Evolutionary conservation across 2,113 vertebrate species (phyloP).

Genomic region (Burhinus oedicnemus): DNA sequence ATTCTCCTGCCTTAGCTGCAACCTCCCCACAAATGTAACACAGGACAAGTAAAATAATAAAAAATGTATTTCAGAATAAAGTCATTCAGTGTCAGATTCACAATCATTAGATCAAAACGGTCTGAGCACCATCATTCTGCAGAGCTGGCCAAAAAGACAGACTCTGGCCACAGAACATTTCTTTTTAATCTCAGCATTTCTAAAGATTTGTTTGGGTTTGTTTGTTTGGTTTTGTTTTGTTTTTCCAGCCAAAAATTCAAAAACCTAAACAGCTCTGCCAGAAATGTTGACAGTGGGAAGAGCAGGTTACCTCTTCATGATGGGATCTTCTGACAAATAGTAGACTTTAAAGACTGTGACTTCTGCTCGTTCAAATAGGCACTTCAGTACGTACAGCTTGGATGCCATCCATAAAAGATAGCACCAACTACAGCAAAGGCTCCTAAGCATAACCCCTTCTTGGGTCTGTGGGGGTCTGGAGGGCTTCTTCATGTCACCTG

Average conservation of each 20-base stretch:
- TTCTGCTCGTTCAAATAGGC: not conserved
- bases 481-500: not conserved
- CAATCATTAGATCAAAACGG: not conserved
- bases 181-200: not conserved
- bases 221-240: too few relatives aligned
- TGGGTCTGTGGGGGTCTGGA: accelerated
- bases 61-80: not conserved
- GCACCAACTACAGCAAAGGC: not conserved
- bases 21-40: not conserved
- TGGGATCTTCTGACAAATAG: not conserved
- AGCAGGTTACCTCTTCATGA: not conserved
- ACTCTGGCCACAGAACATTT: not conserved
- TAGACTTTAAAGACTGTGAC: not conserved
- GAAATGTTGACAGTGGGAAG: not conserved
- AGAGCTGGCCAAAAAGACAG: not conserved
- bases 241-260: not conserved
- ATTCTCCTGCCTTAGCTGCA: not conserved
- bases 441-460: not conserved
- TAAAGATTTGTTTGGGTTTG: not conserved
- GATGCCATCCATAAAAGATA: not conserved
- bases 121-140: not conserved
- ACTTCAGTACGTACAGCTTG: not conserved
- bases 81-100: not conserved
- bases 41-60: not conserved
- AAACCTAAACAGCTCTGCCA: not conserved